Percentiles rank a stretch among this genome's conserved stretches.
Evolutionary conservation across 2,797 vertebrate genomes (phyloP).

Genomic region (Acanthurus leucopareius): DNA sequence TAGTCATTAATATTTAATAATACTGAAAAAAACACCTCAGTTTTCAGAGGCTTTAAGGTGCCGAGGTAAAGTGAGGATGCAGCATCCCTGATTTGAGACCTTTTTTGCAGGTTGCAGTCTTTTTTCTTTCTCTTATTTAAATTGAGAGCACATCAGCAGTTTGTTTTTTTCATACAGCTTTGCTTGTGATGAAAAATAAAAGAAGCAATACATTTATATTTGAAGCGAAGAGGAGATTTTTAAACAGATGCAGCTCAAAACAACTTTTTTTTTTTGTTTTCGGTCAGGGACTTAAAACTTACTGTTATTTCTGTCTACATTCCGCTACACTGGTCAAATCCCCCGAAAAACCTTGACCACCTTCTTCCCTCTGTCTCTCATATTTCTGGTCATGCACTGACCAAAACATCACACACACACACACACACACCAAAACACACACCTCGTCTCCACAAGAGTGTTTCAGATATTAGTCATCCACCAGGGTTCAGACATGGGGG

Average conservation of each 20-base stretch:
- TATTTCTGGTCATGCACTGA: background rate
- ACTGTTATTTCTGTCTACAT: background rate
- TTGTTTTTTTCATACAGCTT: background rate
- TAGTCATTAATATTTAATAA: conserved; percentile 2
- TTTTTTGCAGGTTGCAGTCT: background rate
- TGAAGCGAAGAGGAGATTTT: background rate
- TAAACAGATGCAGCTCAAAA: background rate
- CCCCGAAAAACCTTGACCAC: background rate
- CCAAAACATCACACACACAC: conserved; percentile 21
- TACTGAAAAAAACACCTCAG: background rate
- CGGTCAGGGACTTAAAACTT: background rate
- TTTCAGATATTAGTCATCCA: conserved; percentile 39
- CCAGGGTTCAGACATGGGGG: conserved; percentile 13
- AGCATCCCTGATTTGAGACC: background rate
- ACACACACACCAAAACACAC: conserved; percentile 13
- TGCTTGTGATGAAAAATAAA: background rate
- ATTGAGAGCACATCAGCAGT: background rate
- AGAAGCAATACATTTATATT: background rate
- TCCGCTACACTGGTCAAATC: background rate
- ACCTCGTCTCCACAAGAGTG: conserved; percentile 10
- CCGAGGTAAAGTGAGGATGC: background rate
- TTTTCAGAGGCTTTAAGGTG: background rate
- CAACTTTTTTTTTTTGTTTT: background rate
- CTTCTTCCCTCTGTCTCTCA: background rate
- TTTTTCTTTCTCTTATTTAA: background rate